phyloP scores from a whole-genome alignment of 1,140 invertebrate genomes.

The Hylaeus volcanicus region DNA sequence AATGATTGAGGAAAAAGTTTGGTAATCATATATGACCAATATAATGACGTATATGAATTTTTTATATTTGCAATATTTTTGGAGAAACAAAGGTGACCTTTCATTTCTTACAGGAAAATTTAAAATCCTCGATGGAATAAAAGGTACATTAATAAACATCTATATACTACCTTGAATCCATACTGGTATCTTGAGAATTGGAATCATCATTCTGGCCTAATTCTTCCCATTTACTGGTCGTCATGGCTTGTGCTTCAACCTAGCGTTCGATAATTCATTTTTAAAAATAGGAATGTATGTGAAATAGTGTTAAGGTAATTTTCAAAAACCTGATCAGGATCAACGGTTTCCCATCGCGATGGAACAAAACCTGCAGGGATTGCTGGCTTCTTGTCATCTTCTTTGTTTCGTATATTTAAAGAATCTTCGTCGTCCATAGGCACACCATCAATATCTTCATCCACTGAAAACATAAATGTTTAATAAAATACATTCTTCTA shows the following conservation, averaged over 20 bases:
- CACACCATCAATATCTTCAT: constrained; percentile 92
- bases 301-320: constrained; percentile 11
- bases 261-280: constrained; percentile 73
- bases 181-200: constrained; percentile 78
- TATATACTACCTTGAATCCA: constrained; percentile 76
- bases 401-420: constrained; percentile 67
- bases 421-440: constrained; percentile 84
- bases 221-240: constrained; percentile 93
- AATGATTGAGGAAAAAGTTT: no score
- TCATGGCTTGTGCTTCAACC: constrained; percentile 92
- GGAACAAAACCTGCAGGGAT: constrained; percentile 88
- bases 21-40: no score
- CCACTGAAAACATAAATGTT: constrained; percentile 81
- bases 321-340: constrained; percentile 86
- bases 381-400: constrained; percentile 73
- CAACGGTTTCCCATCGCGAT: constrained; percentile 97
- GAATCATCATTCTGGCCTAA: constrained; percentile 83
- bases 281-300: not conserved
- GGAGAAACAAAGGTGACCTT: no score
- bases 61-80: no score
- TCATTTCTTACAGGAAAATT: not conserved
- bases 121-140: not conserved
- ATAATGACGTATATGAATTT: no score
- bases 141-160: not conserved
- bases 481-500: not conserved